These are phyloP conservation scores for Galleria mellonella DNA, from an alignment of 1,140 invertebrate genomes.

Conservation along the genomic window DNA sequence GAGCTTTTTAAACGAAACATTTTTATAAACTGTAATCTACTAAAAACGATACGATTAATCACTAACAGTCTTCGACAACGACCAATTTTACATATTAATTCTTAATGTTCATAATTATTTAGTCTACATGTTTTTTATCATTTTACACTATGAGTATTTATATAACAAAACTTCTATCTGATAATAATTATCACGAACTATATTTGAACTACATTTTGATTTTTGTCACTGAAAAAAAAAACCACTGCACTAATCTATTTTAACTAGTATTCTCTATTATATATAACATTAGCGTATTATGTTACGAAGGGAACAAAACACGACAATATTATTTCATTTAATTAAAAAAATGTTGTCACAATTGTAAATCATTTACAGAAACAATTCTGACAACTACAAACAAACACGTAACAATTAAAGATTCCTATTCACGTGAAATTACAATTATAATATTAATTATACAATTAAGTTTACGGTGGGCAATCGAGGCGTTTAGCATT, in stretches of 20 bases:
- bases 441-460: not conserved
- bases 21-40: too few relatives aligned
- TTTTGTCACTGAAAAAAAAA: too few relatives aligned
- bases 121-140: too few relatives aligned
- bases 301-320: slow-evolving; percentile 21
- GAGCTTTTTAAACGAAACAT: too few relatives aligned
- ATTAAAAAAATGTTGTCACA: not conserved
- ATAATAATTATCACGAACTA: not conserved
- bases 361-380: not conserved
- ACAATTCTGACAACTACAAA: slow-evolving; percentile 7
- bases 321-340: slow-evolving; percentile 21
- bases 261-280: not conserved
- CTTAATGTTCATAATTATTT: too few relatives aligned
- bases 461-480: slow-evolving; percentile 6
- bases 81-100: too few relatives aligned
- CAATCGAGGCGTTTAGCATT: slow-evolving; percentile 80
- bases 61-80: too few relatives aligned
- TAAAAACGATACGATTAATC: too few relatives aligned
- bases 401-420: not conserved
- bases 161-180: slow-evolving; percentile 4
- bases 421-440: not conserved
- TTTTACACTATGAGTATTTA: too few relatives aligned
- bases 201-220: too few relatives aligned
- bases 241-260: too few relatives aligned
- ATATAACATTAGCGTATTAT: slow-evolving; percentile 26